Conservation (phyloP, 2,888 invertebrate genomes). For the Tenthredo notha region DNA sequence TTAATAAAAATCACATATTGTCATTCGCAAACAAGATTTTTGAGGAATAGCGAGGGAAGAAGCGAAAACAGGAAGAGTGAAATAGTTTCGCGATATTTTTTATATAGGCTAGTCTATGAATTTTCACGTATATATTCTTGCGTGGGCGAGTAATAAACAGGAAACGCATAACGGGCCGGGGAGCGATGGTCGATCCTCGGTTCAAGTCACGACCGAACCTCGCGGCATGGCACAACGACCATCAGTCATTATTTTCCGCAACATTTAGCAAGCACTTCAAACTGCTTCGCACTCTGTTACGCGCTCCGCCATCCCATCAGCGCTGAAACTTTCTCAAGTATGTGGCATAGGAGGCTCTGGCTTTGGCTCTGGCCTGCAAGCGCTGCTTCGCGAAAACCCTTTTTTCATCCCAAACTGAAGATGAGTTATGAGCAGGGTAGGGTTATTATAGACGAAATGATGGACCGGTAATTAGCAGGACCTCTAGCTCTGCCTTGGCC, state of each 20-base stretch:
- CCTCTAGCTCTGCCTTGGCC: neutral
- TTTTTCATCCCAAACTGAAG: conserved; percentile 64
- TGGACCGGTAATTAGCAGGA: conserved; percentile 39
- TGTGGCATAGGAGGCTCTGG: conserved; percentile 68
- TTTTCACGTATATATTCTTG: conserved; percentile 7
- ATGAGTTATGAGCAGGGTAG: conserved; percentile 72
- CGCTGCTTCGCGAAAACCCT: conserved; percentile 45
- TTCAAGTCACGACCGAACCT: conserved; percentile 57
- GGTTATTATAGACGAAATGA: conserved; percentile 51
- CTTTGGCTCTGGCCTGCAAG: conserved; percentile 31
- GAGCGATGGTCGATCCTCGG: conserved; percentile 56
- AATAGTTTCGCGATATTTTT: conserved; percentile 3
- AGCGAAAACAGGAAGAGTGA: neutral
- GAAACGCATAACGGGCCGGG: conserved; percentile 59
- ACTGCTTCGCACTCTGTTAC: conserved; percentile 74
- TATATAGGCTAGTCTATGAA: conserved; percentile 34
- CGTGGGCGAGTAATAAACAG: conserved; percentile 60
- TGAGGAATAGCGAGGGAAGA: neutral
- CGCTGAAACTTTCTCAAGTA: conserved; percentile 76
- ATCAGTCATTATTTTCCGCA: conserved; percentile 78
- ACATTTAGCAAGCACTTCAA: conserved; percentile 77
- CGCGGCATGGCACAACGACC: conserved; percentile 66
- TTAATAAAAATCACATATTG: neutral
- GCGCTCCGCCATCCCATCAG: conserved; percentile 61
- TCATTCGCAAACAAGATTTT: neutral